Conservation (phyloP, 2,113 vertebrate species). For the Zosterops pallidus region DNA sequence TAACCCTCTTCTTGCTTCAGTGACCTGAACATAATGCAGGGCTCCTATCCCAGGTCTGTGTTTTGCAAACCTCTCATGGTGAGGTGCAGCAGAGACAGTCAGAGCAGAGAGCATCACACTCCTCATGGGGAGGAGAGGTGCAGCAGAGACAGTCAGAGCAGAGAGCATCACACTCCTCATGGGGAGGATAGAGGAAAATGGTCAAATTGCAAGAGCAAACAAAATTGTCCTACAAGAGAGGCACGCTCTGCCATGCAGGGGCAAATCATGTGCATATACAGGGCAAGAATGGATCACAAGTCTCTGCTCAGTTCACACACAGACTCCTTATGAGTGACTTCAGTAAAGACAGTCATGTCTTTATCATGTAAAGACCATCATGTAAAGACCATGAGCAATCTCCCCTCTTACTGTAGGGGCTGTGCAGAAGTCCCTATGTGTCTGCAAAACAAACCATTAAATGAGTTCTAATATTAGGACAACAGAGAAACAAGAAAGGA, state of each 20-base stretch:
- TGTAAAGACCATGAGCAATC: neutral
- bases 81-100: no score
- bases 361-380: neutral
- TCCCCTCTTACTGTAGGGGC: neutral
- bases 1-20: neutral
- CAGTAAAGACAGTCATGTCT: neutral
- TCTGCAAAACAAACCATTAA: neutral
- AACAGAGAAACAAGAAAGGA: neutral
- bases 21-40: neutral
- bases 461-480: neutral
- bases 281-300: neutral
- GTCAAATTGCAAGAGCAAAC: neutral
- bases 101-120: neutral
- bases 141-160: neutral
- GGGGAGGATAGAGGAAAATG: neutral
- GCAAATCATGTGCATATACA: rapidly evolving
- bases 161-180: neutral
- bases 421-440: neutral
- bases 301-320: neutral
- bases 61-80: neutral
- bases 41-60: neutral
- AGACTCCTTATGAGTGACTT: neutral
- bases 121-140: neutral
- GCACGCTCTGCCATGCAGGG: neutral
- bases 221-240: neutral